Base-by-base conservation (phyloP, 2,888 invertebrate species). In the Liposcelis brunnea region DNA sequence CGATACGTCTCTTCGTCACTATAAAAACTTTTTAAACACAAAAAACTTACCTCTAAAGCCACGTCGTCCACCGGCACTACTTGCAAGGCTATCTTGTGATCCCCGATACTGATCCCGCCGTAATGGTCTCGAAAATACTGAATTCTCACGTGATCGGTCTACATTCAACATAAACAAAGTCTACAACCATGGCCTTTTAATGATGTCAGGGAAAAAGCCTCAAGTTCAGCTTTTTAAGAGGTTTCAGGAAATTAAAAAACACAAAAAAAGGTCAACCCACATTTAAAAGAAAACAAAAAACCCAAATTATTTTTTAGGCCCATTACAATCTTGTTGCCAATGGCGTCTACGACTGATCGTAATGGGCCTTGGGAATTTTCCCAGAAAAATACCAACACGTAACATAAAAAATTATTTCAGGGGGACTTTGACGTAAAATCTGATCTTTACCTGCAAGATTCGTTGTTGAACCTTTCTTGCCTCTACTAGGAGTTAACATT, bases 61-160 rank as follows among this genome's bases (percentile, higher is more conserved):
- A 19, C 40, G 19, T 16, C 40, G 40, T n/a, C 40, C 19, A 40
- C 40, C 21, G 15, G 16, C 14, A 35, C 35, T 35, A 12, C 46
- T 74, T 56, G 82, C 81, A 59, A 87, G 74, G 65, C 83, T 84
- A 71, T 87, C 87, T 72, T 86, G 86, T 53, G 86, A 87, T 63
- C 87, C 86, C 69, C 84, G 76, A 72, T 84, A 86, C 75, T 84
- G 86, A 70, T 87, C 86, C 63, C 86, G 77, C 68, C 82, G 77
- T 79, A 86, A 80, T 55, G 76, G 40, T 21, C 40, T 14, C 19
- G 19, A 19, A 33, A 26, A 34, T 31, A 40, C 26, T 42, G 42
- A 47, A 45, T 46, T 45, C 34, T 48, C 47, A 31, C 34, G 49
- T 40, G 26, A 45, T 14, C 32, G 26, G 12, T 34, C 62, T 62